Evolutionary conservation across 2,113 vertebrate genomes (phyloP), one percentile per base, ranked within the genome.

Genomic region (Romanogobio albipinnatus): DNA sequence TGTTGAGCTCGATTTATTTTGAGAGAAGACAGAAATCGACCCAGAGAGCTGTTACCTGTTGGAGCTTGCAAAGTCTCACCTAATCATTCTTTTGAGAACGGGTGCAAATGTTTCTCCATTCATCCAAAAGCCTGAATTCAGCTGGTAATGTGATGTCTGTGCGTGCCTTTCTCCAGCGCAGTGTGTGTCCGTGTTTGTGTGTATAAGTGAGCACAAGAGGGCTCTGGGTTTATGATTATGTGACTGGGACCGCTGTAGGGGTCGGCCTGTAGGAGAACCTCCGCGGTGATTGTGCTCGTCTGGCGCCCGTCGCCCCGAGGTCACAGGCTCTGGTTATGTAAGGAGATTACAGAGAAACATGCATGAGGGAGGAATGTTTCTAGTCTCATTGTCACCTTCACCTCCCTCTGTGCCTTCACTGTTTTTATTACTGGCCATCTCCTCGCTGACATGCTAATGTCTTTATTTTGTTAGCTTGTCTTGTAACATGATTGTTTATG

Each of bases 261-360:
- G 73, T 29, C 68, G 22, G 4, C 0, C 36, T 62, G 53, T 26
- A 78, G 71, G 68, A 68, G 56, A 81, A 77, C 49, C 39, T 76
- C 75, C 7, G 10, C 13, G 6, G 47, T 36, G 75, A 51, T 22
- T 33, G 85, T 83, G 76, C 64, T 70, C 19, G n/a, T 10, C 29
- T 79, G 77, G 77, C 33, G 73, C 81, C 89, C 59, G 85, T 90
- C 82, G 33, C 75, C 76, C 26, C 81, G 29, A 80, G 89, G 87
- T 92, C 85, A 82, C 75, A 19, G 76, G 39, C 85, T n/a, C 83
- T 73, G 9, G 22, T 62, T 87, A 89, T 82, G 87, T 86, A 90
- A 93, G 85, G 78, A 84, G 90, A 90, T 88, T 86, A 91, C 29
- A 61, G 49, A 19, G 71, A 56, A 49, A 73, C 53, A 76, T 84